Evolutionary conservation across 2,797 vertebrate genomes (phyloP).

Genomic region (Pelochelys cantorii): DNA sequence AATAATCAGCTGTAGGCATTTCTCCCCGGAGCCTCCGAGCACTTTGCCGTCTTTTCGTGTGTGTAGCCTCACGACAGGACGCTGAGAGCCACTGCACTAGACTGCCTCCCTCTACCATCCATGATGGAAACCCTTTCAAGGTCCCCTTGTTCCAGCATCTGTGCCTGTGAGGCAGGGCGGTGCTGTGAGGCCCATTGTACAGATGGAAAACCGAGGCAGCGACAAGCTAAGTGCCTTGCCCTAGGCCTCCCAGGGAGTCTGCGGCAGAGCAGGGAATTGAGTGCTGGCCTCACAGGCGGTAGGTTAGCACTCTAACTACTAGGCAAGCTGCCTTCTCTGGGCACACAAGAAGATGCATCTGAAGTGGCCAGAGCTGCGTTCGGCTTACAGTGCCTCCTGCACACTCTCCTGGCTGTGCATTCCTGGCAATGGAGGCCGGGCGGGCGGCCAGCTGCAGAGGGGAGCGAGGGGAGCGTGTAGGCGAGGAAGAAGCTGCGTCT

Average conservation of each 20-base stretch:
- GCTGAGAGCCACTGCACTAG: no score
- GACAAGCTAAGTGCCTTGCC: background rate
- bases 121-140: no score
- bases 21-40: background rate
- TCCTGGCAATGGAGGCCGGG: background rate
- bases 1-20: background rate
- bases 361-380: background rate
- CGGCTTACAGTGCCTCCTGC: background rate
- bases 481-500: background rate
- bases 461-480: background rate
- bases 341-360: background rate
- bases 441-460: background rate
- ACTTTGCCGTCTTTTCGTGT: background rate
- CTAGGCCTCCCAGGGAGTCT: background rate
- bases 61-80: background rate
- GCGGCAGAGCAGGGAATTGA: background rate
- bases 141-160: no score
- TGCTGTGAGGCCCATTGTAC: background rate
- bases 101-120: no score
- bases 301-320: background rate
- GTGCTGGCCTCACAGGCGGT: background rate
- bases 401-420: background rate
- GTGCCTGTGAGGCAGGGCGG: background rate
- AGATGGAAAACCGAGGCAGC: background rate
- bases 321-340: background rate